These are phyloP conservation scores for Jacana jacana DNA, from an alignment of 2,113 vertebrate genomes.

Conservation along the genomic window DNA sequence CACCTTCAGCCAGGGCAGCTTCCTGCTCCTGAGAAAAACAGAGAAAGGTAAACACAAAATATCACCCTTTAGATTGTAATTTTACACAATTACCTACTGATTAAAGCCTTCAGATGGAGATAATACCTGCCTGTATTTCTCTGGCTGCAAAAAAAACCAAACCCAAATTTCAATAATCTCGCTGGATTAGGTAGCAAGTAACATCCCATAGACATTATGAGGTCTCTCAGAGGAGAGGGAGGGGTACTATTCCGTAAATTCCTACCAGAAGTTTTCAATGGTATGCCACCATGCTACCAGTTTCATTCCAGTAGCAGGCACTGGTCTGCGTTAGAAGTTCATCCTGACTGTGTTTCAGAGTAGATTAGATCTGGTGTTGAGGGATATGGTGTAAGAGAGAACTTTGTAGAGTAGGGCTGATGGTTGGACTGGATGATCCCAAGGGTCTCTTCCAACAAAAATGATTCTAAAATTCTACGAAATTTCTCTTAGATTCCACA, in stretches of 20 bases:
- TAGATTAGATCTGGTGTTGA: too few relatives aligned
- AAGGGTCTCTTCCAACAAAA: too few relatives aligned
- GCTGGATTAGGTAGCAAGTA: not conserved
- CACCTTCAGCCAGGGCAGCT: not conserved
- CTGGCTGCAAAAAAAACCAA: not conserved
- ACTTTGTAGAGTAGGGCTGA: too few relatives aligned
- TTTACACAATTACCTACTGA: not conserved
- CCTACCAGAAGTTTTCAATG: not conserved
- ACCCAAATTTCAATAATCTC: not conserved
- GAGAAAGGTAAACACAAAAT: not conserved
- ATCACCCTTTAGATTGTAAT: not conserved
- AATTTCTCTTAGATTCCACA: not conserved
- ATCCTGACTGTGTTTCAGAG: too few relatives aligned
- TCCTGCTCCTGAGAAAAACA: not conserved
- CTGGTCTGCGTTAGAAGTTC: not conserved
- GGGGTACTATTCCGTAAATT: not conserved
- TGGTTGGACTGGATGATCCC: too few relatives aligned
- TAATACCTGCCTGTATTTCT: not conserved
- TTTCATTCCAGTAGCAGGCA: not conserved
- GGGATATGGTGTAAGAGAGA: too few relatives aligned
- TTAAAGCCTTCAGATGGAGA: not conserved
- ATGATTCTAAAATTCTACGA: too few relatives aligned
- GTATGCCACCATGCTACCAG: not conserved
- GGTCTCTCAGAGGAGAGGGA: not conserved
- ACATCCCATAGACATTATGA: not conserved